Conservation (phyloP, 2,797 vertebrate genomes). For the Pelochelys cantorii region DNA sequence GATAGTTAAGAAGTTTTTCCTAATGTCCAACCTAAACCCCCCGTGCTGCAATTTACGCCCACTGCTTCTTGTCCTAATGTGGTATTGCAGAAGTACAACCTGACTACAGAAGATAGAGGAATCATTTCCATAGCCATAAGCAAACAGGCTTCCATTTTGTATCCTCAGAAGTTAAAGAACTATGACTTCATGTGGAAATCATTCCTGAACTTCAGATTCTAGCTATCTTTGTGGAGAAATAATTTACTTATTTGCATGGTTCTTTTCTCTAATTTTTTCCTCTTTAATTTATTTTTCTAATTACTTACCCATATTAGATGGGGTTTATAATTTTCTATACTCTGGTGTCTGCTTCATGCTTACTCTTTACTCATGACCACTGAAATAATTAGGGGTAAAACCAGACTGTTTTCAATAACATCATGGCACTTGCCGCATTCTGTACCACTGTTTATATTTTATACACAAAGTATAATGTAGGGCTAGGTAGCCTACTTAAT, state of each 20-base stretch:
- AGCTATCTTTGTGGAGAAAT: background rate
- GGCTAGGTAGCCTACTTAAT: background rate
- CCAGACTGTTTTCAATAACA: background rate
- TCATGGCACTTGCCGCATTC: background rate
- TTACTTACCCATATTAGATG: background rate
- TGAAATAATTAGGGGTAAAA: background rate
- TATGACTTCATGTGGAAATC: background rate
- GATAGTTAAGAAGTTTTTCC: too few relatives aligned
- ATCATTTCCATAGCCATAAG: background rate
- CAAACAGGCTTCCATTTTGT: background rate
- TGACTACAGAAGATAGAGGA: background rate
- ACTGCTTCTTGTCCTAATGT: too few relatives aligned
- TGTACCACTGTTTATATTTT: background rate
- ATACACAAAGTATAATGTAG: rapidly evolving
- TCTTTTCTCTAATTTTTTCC: background rate
- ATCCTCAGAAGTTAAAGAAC: background rate
- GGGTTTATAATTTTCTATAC: rapidly evolving
- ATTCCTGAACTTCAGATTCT: background rate
- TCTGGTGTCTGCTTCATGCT: background rate
- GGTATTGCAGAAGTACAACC: background rate
- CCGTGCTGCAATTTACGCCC: too few relatives aligned
- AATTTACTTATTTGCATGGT: background rate
- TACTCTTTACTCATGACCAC: background rate
- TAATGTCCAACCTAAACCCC: too few relatives aligned
- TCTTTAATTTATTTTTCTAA: background rate